These are phyloP conservation scores for Molossus molossus DNA, from an alignment of 2,797 vertebrate genomes.

Conservation along the genomic window DNA sequence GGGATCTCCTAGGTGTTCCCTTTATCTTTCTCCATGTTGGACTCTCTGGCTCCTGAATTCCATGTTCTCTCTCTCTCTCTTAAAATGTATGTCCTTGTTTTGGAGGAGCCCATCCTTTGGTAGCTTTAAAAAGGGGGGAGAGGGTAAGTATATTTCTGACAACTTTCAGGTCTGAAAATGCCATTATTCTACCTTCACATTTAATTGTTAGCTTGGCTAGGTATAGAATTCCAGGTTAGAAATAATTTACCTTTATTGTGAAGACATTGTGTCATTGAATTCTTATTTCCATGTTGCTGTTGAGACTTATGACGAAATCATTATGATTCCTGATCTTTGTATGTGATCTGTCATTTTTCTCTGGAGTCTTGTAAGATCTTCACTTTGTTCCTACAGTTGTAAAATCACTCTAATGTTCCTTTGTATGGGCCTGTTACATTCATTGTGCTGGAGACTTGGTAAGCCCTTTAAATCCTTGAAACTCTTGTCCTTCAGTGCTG, in stretches of 20 bases:
- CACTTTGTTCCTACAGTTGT: neutral
- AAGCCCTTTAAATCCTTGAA: neutral
- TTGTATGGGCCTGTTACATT: neutral
- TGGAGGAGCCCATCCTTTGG: neutral
- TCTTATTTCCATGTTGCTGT: conserved; percentile 39
- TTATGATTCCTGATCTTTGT: conserved; percentile 18
- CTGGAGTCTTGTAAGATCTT: conserved; percentile 13
- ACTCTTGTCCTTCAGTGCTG: neutral
- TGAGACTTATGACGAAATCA: neutral
- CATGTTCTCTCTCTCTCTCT: neutral
- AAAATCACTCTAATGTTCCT: neutral
- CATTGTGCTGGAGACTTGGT: neutral
- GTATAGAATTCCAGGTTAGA: conserved; percentile 5
- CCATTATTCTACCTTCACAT: neutral
- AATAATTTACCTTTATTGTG: conserved; percentile 40
- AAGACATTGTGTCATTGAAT: neutral
- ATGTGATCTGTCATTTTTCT: neutral
- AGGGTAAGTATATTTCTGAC: neutral
- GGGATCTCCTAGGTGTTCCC: neutral
- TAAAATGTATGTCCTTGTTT: neutral
- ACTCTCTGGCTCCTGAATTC: neutral
- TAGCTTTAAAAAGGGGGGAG: neutral
- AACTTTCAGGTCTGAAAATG: neutral
- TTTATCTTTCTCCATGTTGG: neutral
- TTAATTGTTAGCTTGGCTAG: conserved; percentile 54